Base-by-base conservation (phyloP, 2,888 invertebrate species). In the Bruchidius siliquastri region DNA sequence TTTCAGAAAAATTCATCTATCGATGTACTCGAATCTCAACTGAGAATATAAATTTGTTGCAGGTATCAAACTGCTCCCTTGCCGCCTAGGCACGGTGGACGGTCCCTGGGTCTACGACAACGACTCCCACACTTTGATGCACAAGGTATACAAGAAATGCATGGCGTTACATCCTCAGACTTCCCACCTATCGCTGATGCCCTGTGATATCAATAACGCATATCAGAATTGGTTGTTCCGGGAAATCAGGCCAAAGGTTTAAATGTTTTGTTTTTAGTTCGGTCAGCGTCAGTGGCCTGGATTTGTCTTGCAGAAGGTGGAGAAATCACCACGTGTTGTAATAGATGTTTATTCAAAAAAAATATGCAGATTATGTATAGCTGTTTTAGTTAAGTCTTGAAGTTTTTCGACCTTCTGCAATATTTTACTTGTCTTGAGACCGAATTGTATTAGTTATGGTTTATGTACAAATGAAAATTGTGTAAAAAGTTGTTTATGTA, bases 31-130 rank as follows among this genome's bases (percentile, higher is more conserved):
- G 2, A 4, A 8, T 26, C 26, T 8, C 8, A 26, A 26, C 8
- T 26, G 2, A n/a, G n/a, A 26, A 26, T 26, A 26, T 26, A 26
- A 26, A 13, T 49, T 49, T 49, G 30, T 30, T 13, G 49, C 21
- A 71, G 71, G 93, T 68, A 90, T 98, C 20, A 96, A 96, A 86
- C 90, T 98, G 76, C 94, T 95, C 30, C 95, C 96, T 83, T 99
- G 99, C 86, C 90, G 94, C 72, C 89, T 96, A 74, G 98, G 98
- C 72, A 96, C 96, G 20, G 97, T 96, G 0, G 94, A 96, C 83
- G 99, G 99, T 0, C 97, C 96, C 0, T 99, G 98, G 98, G 90
- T 93, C 83, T 98, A 94, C 84, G 94, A 97, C 82, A 92, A 94
- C 81, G 91, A 89, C 72, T 90, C 91, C 13, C 91, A 90, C 76